Evolutionary conservation across 2,797 vertebrate genomes (phyloP).

Genomic region (Catharus ustulatus): DNA sequence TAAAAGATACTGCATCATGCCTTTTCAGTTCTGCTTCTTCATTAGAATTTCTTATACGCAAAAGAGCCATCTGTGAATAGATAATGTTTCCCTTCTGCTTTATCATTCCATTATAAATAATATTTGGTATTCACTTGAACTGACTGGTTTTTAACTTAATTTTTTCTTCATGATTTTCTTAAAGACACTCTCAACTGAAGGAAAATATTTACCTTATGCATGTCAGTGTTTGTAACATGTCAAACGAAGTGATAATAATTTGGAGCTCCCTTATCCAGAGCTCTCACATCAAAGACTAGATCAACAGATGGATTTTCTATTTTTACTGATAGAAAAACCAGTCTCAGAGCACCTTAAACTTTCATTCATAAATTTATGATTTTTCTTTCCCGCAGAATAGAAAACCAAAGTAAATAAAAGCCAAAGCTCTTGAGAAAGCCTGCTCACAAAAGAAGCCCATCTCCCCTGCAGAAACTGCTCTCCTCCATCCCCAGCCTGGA

Average conservation of each 20-base stretch:
- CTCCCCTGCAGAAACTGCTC: background rate
- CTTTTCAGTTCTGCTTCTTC: background rate
- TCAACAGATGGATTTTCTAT: background rate
- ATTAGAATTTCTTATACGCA: background rate
- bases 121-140: background rate
- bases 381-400: background rate
- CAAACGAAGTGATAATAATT: background rate
- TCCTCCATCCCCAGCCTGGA: accelerated
- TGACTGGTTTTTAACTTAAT: background rate
- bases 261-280: background rate
- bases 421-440: background rate
- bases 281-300: background rate
- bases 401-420: background rate
- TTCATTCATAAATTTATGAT: background rate
- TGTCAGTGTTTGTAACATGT: background rate
- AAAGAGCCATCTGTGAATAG: background rate
- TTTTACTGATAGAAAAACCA: background rate
- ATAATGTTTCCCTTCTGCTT: background rate
- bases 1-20: background rate
- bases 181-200: background rate
- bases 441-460: background rate
- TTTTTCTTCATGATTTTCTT: background rate
- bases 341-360: background rate
- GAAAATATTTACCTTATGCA: background rate
- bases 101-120: background rate